Evolutionary conservation across 2,797 vertebrate species (phyloP).

Genomic region (Euphonia xanthogaster): DNA sequence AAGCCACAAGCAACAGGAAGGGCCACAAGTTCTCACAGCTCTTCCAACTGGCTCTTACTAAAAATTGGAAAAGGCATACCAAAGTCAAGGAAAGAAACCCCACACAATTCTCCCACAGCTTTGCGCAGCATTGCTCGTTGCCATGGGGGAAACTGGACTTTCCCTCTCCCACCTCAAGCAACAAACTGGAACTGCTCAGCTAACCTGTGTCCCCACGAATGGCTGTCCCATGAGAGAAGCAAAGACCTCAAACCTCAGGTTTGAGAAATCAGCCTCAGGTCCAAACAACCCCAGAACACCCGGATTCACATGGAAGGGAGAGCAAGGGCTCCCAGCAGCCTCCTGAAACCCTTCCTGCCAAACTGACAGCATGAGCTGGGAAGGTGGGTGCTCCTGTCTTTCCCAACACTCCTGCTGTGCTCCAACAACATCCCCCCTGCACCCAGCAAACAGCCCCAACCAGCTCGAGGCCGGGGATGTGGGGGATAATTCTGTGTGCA

Average conservation of each 20-base stretch:
- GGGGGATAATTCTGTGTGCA: neutral
- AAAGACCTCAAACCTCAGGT: neutral
- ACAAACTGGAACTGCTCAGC: neutral
- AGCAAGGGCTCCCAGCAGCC: neutral
- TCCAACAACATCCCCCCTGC: neutral
- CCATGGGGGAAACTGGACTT: neutral
- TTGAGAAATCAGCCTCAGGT: neutral
- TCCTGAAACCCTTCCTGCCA: neutral
- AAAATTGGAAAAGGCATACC: neutral
- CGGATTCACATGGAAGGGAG: neutral
- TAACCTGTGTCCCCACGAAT: rapidly evolving
- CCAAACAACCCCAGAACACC: neutral
- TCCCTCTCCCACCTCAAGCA: neutral
- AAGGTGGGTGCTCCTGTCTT: neutral
- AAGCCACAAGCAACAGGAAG: neutral
- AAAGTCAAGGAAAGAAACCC: neutral
- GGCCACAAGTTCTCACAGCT: neutral
- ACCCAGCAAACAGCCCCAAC: neutral
- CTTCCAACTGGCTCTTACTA: neutral
- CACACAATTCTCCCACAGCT: neutral
- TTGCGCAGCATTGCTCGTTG: rapidly evolving
- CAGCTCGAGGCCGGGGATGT: rapidly evolving
- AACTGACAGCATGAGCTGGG: neutral
- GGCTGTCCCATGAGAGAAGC: neutral
- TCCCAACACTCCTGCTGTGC: neutral